Evolutionary conservation across 2,888 invertebrate species (phyloP), one percentile per base, ranked within the genome.

Genomic region (Cantharis flavilabris): DNA sequence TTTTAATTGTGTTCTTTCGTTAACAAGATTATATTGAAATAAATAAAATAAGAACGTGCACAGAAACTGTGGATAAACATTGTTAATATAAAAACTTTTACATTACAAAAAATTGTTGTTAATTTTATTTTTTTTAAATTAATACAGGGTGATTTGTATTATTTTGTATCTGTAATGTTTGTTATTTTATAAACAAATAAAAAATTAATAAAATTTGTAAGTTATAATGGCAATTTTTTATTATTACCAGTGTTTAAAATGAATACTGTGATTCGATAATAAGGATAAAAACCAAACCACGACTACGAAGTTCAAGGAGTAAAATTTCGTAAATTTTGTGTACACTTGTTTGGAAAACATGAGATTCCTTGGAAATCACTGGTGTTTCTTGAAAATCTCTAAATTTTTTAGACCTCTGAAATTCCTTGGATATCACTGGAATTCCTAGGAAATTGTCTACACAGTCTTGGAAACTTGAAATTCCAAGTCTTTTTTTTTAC

Each of bases 91-190:
- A 33, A 33, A 70, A 33, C 9, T 16, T 14, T 70, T 70, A 16
- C 18, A 16, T 28, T 70, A 28, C 18, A 71, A 70, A 70, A 63
- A 64, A 72, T 71, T 71, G 73, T 73, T 76, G 76, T 73, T 76
- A 73, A 73, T 76, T 67, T 76, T 76, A 75, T 73, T 76, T 76
- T 73, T 49, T 69, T 70, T 70, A 11, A 18, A 49, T 49, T 49
- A 49, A 65, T 73, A 76, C 70, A 76, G 71, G 76, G 76, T 76
- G 73, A 70, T 73, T 76, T 73, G 76, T 73, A 76, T 73, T 71
- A 70, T 73, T 71, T 72, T 73, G 70, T 76, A 71, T 76, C 65
- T 73, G 62, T 65, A 71, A 76, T 26, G 70, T 72, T 76, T 76
- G 72, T 76, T 76, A 76, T 18, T 49, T 70, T 72, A 73, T 72